Conservation (phyloP, 1,140 invertebrate species). For the Caenorhabditis latens region DNA sequence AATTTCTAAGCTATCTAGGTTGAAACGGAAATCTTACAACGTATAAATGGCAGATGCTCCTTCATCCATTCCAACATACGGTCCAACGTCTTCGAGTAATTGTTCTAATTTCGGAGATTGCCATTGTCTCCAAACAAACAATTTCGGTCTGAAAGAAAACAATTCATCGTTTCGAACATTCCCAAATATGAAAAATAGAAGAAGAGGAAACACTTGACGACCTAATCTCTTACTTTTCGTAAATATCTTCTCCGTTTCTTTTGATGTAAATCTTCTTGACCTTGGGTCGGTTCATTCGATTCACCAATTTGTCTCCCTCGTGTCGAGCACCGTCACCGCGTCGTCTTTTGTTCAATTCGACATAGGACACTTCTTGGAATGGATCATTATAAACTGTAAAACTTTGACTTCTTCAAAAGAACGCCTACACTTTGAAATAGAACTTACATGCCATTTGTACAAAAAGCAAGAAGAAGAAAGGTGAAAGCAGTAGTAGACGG, state of each 20-base stretch:
- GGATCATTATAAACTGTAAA: slow-evolving; percentile 59
- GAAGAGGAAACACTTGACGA: not conserved
- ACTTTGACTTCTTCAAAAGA: not conserved
- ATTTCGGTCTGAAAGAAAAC: slow-evolving; percentile 61
- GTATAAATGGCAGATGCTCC: slow-evolving; percentile 62
- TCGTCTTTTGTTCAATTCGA: slow-evolving; percentile 65
- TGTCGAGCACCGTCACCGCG: slow-evolving; percentile 60
- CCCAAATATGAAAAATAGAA: not conserved
- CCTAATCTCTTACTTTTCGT: slow-evolving; percentile 59
- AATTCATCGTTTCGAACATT: not conserved
- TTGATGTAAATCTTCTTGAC: slow-evolving; percentile 62
- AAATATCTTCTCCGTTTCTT: slow-evolving; percentile 56
- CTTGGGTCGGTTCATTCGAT: slow-evolving; percentile 44
- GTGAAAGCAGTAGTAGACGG: slow-evolving; percentile 15
- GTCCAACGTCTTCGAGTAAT: slow-evolving; percentile 63
- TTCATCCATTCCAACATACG: slow-evolving; percentile 61
- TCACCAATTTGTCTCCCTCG: slow-evolving; percentile 62
- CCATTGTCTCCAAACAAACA: slow-evolving; percentile 65
- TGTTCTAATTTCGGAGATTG: slow-evolving; percentile 57
- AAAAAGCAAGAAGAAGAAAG: not conserved
- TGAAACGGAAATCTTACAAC: slow-evolving; percentile 33
- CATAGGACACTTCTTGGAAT: slow-evolving; percentile 63
- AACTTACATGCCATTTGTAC: slow-evolving; percentile 50
- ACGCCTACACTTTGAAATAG: too few relatives aligned
- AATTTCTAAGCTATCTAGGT: not conserved